These are phyloP conservation scores for Gadopsis marmoratus DNA, from an alignment of 2,797 vertebrate genomes.

Conservation along the genomic window DNA sequence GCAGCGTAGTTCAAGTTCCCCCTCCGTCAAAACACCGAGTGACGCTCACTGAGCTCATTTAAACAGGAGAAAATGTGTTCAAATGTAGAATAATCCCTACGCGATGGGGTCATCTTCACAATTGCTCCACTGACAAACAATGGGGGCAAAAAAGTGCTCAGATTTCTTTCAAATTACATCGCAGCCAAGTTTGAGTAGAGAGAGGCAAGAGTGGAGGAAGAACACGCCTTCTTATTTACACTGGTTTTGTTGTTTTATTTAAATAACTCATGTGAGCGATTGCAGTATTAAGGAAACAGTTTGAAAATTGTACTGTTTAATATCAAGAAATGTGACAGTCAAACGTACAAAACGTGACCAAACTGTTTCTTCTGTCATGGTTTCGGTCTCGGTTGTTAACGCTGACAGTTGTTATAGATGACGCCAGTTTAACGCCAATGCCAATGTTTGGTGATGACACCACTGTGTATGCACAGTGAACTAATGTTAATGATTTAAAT, in stretches of 20 bases:
- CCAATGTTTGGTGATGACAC: neutral
- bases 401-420: neutral
- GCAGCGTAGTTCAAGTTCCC: conserved; percentile 32
- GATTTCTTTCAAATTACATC: neutral
- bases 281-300: neutral
- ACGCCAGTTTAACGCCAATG: neutral
- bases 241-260: neutral
- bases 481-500: neutral
- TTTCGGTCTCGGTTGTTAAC: too few species aligned
- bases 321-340: neutral
- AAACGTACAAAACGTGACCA: too few species aligned
- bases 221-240: neutral
- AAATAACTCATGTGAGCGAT: neutral
- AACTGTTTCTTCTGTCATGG: too few species aligned
- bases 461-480: neutral
- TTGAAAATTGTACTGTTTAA: neutral
- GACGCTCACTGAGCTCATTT: conserved; percentile 37
- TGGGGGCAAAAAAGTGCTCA: neutral
- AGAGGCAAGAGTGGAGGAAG: neutral
- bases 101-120: conserved; percentile 6
- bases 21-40: conserved; percentile 42
- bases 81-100: neutral
- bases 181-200: neutral
- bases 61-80: conserved; percentile 27
- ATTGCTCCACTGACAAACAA: conserved; percentile 20